A percentile compares a stretch with the other conserved stretches of the same genome.
Conservation (phyloP, 1,140 invertebrate species). For the Trachymyrmex cornetzi region DNA sequence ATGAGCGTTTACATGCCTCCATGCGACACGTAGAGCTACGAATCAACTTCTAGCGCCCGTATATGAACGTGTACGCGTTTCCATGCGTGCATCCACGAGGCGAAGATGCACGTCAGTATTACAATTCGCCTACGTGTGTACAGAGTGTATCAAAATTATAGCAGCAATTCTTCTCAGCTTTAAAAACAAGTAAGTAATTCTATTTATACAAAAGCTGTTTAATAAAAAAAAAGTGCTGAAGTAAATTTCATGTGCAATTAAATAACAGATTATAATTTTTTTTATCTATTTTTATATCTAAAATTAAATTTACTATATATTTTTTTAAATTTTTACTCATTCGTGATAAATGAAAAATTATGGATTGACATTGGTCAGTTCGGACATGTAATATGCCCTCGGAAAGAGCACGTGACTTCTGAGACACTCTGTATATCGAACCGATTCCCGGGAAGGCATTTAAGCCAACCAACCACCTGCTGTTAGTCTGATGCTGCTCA, state of each 20-base stretch:
- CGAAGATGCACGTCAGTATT: conserved; percentile 24
- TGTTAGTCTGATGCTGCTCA: conserved; percentile 76
- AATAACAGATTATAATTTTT: background rate
- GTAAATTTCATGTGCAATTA: background rate
- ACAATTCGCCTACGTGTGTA: conserved; percentile 61
- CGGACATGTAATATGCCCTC: background rate
- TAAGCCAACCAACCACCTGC: conserved; percentile 80
- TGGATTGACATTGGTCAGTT: background rate
- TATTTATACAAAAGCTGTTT: background rate
- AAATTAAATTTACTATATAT: background rate
- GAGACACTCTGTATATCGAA: conserved; percentile 70
- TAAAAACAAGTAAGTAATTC: background rate
- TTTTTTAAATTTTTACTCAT: background rate
- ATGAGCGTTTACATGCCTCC: conserved; percentile 36
- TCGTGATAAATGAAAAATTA: background rate
- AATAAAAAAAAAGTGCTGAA: background rate
- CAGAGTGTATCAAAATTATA: conserved; percentile 5
- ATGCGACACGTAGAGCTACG: conserved; percentile 46
- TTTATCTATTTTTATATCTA: background rate
- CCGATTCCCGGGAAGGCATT: conserved; percentile 79
- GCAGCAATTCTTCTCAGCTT: background rate
- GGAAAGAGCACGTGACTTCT: conserved; percentile 26
- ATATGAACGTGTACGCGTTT: conserved; percentile 19
- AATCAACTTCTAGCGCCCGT: conserved; percentile 23
- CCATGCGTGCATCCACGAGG: background rate